Percentiles rank a stretch among this genome's conserved stretches.
Evolutionary conservation across 2,888 invertebrate species (phyloP).

Genomic region (Lottia scabra): DNA sequence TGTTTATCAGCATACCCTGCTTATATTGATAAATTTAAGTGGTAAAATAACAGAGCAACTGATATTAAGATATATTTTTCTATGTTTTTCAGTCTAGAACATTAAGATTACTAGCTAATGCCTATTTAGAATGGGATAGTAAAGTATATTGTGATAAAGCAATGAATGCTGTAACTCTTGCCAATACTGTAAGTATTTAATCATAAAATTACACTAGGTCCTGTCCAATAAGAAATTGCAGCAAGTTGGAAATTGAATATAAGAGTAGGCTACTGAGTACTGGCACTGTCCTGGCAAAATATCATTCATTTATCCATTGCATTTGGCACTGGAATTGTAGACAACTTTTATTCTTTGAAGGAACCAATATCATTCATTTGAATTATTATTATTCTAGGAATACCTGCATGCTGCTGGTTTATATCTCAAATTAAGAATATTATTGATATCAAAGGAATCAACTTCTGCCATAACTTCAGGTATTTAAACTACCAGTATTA

Average conservation of each 20-base stretch:
- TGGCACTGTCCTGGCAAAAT: no score
- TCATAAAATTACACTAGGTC: no score
- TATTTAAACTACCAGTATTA: conserved; percentile 17
- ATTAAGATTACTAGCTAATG: conserved; percentile 59
- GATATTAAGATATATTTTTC: not conserved
- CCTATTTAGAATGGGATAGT: conserved; percentile 56
- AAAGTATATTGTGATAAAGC: conserved; percentile 54
- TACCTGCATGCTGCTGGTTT: conserved; percentile 58
- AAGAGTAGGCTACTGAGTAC: no score
- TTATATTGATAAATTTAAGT: no score
- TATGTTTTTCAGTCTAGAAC: conserved; percentile 55
- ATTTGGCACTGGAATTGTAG: no score
- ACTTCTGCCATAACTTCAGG: conserved; percentile 45
- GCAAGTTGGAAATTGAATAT: no score
- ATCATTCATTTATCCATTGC: no score
- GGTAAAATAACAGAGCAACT: not conserved
- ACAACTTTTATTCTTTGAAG: no score
- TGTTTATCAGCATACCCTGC: no score
- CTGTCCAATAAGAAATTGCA: no score
- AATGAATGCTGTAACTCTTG: conserved; percentile 61
- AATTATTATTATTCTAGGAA: conserved; percentile 38
- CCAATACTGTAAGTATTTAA: conserved; percentile 60
- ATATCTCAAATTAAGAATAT: conserved; percentile 54
- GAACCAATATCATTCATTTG: no score
- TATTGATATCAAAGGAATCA: conserved; percentile 41